These are phyloP conservation scores for Priocnemis perturbator DNA, from an alignment of 2,888 invertebrate species.

Conservation along the genomic window DNA sequence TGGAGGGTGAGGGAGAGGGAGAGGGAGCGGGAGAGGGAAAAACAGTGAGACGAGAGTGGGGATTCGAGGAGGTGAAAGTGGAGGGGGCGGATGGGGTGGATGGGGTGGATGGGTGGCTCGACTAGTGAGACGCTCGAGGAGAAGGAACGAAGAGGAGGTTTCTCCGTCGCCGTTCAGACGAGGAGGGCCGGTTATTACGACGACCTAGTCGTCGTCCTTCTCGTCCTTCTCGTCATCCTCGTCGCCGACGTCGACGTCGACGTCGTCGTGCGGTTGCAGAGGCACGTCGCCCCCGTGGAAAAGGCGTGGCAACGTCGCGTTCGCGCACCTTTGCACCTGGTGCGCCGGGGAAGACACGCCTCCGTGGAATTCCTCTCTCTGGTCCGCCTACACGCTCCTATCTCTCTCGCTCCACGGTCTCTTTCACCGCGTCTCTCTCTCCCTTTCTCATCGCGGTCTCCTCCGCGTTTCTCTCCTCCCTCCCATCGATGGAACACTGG, in stretches of 20 bases:
- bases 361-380: constrained; percentile 67
- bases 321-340: constrained; percentile 74
- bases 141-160: constrained; percentile 33
- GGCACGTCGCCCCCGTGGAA: constrained; percentile 52
- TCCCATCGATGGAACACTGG: constrained; percentile 14
- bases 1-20: neutral
- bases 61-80: constrained; percentile 17
- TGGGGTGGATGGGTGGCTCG: constrained; percentile 25
- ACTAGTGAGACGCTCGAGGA: constrained; percentile 44
- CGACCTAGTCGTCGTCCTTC: constrained; percentile 44
- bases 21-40: constrained; percentile 23
- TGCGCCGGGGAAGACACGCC: constrained; percentile 73
- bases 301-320: constrained; percentile 71
- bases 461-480: constrained; percentile 21
- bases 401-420: constrained; percentile 32
- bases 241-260: constrained; percentile 36
- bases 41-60: constrained; percentile 18
- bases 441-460: constrained; percentile 21
- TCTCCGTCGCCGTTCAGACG: constrained; percentile 37
- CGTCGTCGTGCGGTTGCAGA: constrained; percentile 46
- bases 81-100: constrained; percentile 8
- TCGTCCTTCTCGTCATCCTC: constrained; percentile 26
- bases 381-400: constrained; percentile 68
- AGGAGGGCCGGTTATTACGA: constrained; percentile 55
- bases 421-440: constrained; percentile 32